Evolutionary conservation across 2,888 invertebrate genomes (phyloP).

Genomic region (Ophion ellenae): DNA sequence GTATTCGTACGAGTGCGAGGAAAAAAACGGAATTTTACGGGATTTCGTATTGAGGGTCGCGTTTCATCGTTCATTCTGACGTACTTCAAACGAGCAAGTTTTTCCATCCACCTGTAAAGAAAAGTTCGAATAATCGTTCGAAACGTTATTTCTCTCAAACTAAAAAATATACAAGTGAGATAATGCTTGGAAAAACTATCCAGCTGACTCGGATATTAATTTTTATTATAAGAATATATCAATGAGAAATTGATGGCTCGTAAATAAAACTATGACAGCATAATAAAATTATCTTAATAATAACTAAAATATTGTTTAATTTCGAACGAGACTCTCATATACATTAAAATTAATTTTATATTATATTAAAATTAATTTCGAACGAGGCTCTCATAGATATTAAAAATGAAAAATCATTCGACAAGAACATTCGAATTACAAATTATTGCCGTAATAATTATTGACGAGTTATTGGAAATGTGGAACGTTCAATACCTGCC

Average conservation of each 20-base stretch:
- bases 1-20: slow-evolving; percentile 12
- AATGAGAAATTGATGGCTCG: not conserved
- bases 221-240: not conserved
- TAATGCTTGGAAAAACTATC: not conserved
- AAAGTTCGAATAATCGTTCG: not conserved
- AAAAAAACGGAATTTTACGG: slow-evolving; percentile 7
- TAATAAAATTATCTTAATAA: no score
- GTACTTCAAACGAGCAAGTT: slow-evolving; percentile 8
- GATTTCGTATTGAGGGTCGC: not conserved
- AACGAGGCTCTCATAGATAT: not conserved
- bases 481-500: slow-evolving; percentile 42
- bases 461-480: not conserved
- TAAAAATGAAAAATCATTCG: not conserved
- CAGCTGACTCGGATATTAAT: not conserved
- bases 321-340: no score
- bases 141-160: not conserved
- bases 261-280: not conserved
- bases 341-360: no score
- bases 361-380: no score
- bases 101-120: slow-evolving; percentile 24
- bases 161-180: not conserved
- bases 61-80: not conserved
- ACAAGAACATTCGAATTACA: not conserved
- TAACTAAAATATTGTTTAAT: no score
- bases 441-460: not conserved